A percentile compares a stretch with the other conserved stretches of the same genome.
Conservation (phyloP, 1,140 invertebrate species). For the Ooceraea biroi region DNA sequence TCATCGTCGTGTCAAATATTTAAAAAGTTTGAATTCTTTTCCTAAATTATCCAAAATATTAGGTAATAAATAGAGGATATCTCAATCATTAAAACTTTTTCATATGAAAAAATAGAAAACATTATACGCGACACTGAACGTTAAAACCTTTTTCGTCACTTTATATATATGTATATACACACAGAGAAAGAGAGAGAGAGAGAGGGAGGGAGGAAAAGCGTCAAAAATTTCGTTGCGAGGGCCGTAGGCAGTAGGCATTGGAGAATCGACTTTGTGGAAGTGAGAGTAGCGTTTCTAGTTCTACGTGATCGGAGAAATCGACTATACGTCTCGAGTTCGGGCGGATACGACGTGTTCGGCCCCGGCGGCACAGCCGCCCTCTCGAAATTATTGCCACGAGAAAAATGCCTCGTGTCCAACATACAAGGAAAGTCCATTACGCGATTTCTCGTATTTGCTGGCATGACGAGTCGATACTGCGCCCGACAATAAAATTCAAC, state of each 20-base stretch:
- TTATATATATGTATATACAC: not conserved
- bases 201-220: not conserved
- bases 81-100: no score
- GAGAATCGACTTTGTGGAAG: conserved; percentile 61
- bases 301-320: conserved; percentile 74
- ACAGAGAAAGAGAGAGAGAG: no score
- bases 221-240: conserved; percentile 53
- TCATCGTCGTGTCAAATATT: no score
- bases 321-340: conserved; percentile 65
- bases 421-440: conserved; percentile 75
- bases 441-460: conserved; percentile 60
- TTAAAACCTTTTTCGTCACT: conserved; percentile 40
- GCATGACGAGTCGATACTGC: conserved; percentile 57
- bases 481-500: conserved; percentile 20
- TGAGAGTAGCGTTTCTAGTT: conserved; percentile 46
- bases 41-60: no score
- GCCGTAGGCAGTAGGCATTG: conserved; percentile 11
- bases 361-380: conserved; percentile 51
- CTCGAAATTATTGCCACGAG: conserved; percentile 70
- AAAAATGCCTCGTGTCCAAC: conserved; percentile 67
- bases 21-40: no score
- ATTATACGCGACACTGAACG: conserved; percentile 9
- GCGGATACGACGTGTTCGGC: conserved; percentile 50
- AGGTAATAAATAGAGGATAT: no score
- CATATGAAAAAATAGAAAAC: conserved; percentile 45